These are phyloP conservation scores for Esox masquinongy DNA, from an alignment of 2,797 vertebrate species.

Conservation along the genomic window DNA sequence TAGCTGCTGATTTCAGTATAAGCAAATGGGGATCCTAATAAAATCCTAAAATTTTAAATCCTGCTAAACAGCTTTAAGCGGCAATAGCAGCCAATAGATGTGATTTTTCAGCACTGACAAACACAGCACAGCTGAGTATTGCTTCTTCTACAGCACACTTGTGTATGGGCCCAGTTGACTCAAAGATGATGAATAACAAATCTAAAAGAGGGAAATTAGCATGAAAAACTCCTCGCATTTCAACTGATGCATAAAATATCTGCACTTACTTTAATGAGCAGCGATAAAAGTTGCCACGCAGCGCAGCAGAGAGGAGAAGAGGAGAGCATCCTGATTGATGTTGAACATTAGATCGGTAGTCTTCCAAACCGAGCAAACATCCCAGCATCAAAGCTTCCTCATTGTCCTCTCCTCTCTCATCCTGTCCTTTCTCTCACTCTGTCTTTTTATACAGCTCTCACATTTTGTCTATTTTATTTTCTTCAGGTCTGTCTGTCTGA, in stretches of 20 bases:
- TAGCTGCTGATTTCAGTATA: no score
- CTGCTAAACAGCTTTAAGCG: constrained; percentile 46
- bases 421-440: not conserved
- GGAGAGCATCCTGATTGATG: constrained; percentile 67
- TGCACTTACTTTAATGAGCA: constrained; percentile 74
- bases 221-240: constrained; percentile 68
- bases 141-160: constrained; percentile 49
- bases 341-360: constrained; percentile 50
- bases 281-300: constrained; percentile 61
- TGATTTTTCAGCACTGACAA: constrained; percentile 52
- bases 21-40: no score
- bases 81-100: constrained; percentile 32
- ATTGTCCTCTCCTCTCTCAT: constrained; percentile 39
- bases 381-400: constrained; percentile 42
- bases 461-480: constrained; percentile 7
- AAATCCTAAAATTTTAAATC: constrained; percentile 37
- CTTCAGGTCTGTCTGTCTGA: not conserved
- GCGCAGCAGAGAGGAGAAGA: constrained; percentile 31
- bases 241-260: constrained; percentile 69
- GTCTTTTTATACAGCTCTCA: not conserved
- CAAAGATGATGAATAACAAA: constrained; percentile 69
- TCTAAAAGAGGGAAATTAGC: constrained; percentile 65
- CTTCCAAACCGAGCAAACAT: constrained; percentile 51
- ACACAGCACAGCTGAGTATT: constrained; percentile 29
- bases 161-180: constrained; percentile 49